These are phyloP conservation scores for Poecile montanus DNA, from an alignment of 2,797 vertebrate species.

Conservation along the genomic window DNA sequence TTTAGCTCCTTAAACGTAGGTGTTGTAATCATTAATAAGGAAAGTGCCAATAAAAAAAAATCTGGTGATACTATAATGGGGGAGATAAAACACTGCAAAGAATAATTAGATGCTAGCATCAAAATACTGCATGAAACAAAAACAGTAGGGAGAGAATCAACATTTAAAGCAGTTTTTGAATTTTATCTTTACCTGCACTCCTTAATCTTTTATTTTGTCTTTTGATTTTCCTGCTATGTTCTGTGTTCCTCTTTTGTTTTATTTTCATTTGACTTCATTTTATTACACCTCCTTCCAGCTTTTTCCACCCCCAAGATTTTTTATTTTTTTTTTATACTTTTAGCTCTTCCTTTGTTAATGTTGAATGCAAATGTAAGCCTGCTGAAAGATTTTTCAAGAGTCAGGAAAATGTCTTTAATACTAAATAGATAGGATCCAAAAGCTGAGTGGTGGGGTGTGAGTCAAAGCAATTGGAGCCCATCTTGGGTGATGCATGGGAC, in stretches of 20 bases:
- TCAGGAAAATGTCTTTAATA: not conserved
- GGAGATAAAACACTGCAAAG: conserved; percentile 72
- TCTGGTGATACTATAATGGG: conserved; percentile 74
- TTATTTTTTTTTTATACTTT: not conserved
- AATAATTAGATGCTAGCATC: conserved; percentile 75
- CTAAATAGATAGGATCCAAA: not conserved
- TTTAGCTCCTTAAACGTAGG: conserved; percentile 72
- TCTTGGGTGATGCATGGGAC: not conserved
- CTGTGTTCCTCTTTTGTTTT: conserved; percentile 48
- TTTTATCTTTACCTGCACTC: conserved; percentile 68
- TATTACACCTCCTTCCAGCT: conserved; percentile 36
- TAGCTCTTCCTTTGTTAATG: conserved; percentile 51
- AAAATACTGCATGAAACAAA: conserved; percentile 73
- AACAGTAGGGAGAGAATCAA: conserved; percentile 69
- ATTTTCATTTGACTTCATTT: conserved; percentile 57
- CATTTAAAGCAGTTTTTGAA: conserved; percentile 66
- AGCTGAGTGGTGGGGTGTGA: not conserved
- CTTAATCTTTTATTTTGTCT: conserved; percentile 71
- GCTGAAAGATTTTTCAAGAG: conserved; percentile 15
- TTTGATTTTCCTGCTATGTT: conserved; percentile 57
- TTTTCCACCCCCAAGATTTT: not conserved
- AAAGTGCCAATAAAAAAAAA: conserved; percentile 73
- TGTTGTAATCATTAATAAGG: conserved; percentile 75
- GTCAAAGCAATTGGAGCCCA: not conserved
- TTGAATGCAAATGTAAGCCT: conserved; percentile 2